Evolutionary conservation across 2,888 invertebrate species (phyloP).

Genomic region (Harpalus rufipes): DNA sequence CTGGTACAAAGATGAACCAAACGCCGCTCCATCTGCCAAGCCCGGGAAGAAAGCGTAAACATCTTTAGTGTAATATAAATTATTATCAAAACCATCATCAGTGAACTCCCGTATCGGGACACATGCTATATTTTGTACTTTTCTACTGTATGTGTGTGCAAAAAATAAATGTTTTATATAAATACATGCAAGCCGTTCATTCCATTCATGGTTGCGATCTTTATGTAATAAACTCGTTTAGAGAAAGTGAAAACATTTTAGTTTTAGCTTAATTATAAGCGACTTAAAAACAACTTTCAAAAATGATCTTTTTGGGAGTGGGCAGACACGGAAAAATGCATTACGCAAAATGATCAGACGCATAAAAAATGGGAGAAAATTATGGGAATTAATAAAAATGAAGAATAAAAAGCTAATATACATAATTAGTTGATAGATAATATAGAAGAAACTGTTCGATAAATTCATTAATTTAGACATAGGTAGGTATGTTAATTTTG

Average conservation of each 20-base stretch:
- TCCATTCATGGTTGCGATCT: constrained; percentile 40
- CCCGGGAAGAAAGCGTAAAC: constrained; percentile 68
- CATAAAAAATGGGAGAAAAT: background rate
- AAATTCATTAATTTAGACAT: background rate
- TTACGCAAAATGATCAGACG: constrained; percentile 21
- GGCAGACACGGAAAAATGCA: constrained; percentile 40
- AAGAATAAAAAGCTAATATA: background rate
- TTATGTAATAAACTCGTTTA: constrained; percentile 59
- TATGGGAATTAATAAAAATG: background rate
- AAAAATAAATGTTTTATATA: constrained; percentile 62
- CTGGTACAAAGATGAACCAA: constrained; percentile 92
- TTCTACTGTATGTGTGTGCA: constrained; percentile 47
- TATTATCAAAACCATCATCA: constrained; percentile 41
- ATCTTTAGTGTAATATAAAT: constrained; percentile 47
- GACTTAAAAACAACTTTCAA: constrained; percentile 63
- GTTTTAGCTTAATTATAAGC: constrained; percentile 40
- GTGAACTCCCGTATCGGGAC: constrained; percentile 63
- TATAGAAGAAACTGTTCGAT: background rate
- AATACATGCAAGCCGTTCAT: constrained; percentile 40
- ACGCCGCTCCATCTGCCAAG: constrained; percentile 77
- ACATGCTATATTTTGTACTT: constrained; percentile 48
- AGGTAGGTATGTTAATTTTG: too few relatives aligned
- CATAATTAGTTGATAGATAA: background rate
- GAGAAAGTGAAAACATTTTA: constrained; percentile 57
- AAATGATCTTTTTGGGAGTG: constrained; percentile 56